Percentiles rank a stretch among this genome's conserved stretches.
phyloP scores from a whole-genome alignment of 2,113 vertebrate species.

The Cavia aperea region DNA sequence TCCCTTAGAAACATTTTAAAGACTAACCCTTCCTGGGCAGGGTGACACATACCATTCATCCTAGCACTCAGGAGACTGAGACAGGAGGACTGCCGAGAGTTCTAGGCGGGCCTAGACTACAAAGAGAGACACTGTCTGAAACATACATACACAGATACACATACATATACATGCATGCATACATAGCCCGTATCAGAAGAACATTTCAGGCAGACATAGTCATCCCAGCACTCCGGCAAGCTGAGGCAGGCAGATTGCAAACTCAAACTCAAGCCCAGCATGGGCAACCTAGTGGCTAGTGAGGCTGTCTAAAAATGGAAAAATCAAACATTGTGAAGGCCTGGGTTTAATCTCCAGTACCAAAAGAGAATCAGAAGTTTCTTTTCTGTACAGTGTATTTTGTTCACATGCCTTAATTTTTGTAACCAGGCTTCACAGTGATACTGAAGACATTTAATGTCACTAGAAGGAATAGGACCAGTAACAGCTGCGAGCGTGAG shows the following conservation, averaged over 20 bases:
- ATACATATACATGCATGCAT: neutral
- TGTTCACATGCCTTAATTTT: neutral
- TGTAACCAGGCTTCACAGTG: neutral
- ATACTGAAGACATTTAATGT: neutral
- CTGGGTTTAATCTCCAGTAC: neutral
- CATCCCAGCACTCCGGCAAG: neutral
- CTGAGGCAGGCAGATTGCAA: neutral
- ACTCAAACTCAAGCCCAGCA: neutral
- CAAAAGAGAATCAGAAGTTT: neutral
- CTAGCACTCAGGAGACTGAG: neutral
- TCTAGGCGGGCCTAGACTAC: neutral
- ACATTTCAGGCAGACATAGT: neutral
- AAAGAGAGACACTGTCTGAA: neutral
- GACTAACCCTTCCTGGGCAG: neutral
- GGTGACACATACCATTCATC: neutral
- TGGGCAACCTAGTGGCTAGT: neutral
- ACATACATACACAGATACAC: neutral
- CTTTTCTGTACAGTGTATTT: neutral
- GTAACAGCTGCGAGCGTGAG: neutral
- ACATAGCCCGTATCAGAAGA: neutral
- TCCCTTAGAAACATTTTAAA: neutral
- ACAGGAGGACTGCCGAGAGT: neutral
- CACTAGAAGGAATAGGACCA: neutral
- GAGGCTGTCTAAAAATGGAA: neutral
- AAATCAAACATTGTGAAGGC: neutral